Evolutionary conservation across 2,113 vertebrate species (phyloP).

Genomic region (Nycticorax nycticorax): DNA sequence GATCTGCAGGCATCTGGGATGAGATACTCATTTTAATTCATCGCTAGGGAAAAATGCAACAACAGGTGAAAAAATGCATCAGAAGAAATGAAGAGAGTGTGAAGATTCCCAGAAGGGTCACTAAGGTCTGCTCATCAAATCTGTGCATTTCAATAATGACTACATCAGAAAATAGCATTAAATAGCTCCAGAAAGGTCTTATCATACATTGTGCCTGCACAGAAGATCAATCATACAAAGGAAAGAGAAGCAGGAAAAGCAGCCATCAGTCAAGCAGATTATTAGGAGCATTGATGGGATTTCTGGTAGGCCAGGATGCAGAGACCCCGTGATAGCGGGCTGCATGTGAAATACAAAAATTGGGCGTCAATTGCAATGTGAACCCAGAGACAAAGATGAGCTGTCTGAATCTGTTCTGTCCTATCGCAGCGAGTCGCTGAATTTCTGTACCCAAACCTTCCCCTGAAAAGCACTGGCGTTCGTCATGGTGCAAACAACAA

Average conservation of each 20-base stretch:
- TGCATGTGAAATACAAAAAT: neutral
- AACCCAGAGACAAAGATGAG: constrained; percentile 35
- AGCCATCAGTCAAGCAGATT: neutral
- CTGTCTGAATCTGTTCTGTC: constrained; percentile 3
- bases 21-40: constrained; percentile 42
- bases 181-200: constrained; percentile 9
- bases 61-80: constrained; percentile 23
- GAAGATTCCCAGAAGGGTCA: constrained; percentile 5
- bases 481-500: neutral
- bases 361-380: constrained; percentile 28
- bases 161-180: neutral
- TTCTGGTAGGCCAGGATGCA: neutral
- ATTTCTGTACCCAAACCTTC: neutral
- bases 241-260: neutral
- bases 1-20: constrained; percentile 36
- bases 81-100: neutral
- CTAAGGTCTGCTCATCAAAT: constrained; percentile 1
- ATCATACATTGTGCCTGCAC: neutral
- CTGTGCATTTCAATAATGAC: neutral
- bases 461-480: neutral
- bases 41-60: neutral
- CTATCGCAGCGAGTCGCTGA: neutral
- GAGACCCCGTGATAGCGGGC: neutral
- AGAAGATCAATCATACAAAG: neutral
- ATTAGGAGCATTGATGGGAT: neutral